phyloP scores from a whole-genome alignment of 2,888 invertebrate genomes.

The Leptinotarsa peninsularis region DNA sequence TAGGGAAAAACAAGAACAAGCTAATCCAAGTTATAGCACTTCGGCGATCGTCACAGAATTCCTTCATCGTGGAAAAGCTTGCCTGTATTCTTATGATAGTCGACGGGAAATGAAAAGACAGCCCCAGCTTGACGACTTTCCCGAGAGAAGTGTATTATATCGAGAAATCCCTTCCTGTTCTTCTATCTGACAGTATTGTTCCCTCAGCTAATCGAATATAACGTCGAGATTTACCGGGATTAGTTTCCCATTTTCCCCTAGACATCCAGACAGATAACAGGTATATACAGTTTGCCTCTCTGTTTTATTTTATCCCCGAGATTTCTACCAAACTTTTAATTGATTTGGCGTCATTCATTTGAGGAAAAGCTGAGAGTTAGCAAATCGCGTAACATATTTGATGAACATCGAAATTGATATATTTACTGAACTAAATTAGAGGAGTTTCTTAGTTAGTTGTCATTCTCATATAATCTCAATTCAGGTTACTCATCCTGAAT shows the following conservation, averaged over 20 bases:
- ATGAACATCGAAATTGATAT: background rate
- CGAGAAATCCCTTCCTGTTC: constrained; percentile 14
- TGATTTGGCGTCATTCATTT: background rate
- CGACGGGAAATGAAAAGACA: constrained; percentile 15
- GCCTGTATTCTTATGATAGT: constrained; percentile 1
- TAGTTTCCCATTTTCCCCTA: constrained; percentile 20
- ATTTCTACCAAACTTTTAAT: background rate
- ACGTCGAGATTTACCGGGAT: constrained; percentile 28
- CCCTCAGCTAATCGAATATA: constrained; percentile 32
- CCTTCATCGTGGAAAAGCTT: background rate
- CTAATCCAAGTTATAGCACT: background rate
- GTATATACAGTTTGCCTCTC: constrained; percentile 19
- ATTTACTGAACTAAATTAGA: background rate
- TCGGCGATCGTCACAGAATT: background rate
- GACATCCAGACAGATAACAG: constrained; percentile 16
- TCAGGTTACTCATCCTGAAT: background rate
- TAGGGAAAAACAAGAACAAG: too few relatives aligned
- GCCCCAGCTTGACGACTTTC: constrained; percentile 8
- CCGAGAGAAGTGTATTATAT: constrained; percentile 21
- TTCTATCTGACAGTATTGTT: constrained; percentile 19
- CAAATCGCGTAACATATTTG: background rate
- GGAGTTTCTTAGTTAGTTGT: background rate
- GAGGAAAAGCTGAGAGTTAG: background rate
- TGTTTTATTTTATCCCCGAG: background rate
- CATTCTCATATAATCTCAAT: too few relatives aligned